Conservation (phyloP, 2,888 invertebrate species). For the Lepidochrysops patricia region DNA sequence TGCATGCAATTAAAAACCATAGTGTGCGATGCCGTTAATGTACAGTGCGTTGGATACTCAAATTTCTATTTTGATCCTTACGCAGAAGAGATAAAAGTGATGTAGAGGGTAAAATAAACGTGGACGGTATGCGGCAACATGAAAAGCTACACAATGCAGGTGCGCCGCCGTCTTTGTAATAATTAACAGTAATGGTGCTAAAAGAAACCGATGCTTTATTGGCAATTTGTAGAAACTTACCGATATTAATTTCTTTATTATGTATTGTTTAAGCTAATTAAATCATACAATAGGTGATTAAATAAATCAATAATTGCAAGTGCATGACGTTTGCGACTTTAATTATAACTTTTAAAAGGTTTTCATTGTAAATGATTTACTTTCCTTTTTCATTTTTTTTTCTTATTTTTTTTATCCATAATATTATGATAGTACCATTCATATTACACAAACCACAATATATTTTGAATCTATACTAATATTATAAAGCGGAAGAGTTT, state of each 20-base stretch:
- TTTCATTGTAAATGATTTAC: no score
- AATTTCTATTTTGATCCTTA: no score
- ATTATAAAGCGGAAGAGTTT: no score
- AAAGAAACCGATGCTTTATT: slow-evolving; percentile 55
- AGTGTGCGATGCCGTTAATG: slow-evolving; percentile 27
- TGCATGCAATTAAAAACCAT: slow-evolving; percentile 26
- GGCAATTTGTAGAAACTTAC: slow-evolving; percentile 37
- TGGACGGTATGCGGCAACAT: slow-evolving; percentile 40
- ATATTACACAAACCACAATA: no score
- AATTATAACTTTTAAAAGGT: no score
- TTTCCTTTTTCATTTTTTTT: slow-evolving; percentile 18
- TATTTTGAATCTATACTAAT: no score
- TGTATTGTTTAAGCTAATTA: slow-evolving; percentile 17
- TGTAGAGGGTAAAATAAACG: no score
- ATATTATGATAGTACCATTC: no score
- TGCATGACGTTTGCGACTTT: no score
- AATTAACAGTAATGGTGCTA: slow-evolving; percentile 50
- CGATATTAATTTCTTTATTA: slow-evolving; percentile 22
- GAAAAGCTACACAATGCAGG: slow-evolving; percentile 46
- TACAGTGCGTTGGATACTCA: no score
- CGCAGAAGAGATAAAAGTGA: no score
- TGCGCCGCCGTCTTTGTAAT: slow-evolving; percentile 46
- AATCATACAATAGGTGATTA: slow-evolving; percentile 3
- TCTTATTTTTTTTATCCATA: neutral
- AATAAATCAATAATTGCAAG: neutral